Evolutionary conservation across 2,113 vertebrate genomes (phyloP), one percentile per base, ranked within the genome.

Genomic region (Ascaphus truei): DNA sequence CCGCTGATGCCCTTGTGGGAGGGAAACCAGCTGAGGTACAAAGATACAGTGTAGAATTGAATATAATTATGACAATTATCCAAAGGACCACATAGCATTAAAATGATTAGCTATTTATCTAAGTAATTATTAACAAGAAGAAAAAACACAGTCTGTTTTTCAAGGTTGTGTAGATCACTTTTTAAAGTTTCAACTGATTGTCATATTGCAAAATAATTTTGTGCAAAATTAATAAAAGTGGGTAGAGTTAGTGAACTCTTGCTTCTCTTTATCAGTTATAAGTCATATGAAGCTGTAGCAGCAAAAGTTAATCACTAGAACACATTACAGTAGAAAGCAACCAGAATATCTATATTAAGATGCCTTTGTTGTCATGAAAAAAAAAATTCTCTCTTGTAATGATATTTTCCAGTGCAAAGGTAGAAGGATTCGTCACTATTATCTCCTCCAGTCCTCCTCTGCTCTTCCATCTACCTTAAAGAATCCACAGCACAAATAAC

Each of bases 401-500:
- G 47, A 71, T 71, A 45, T 51, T 71, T 61, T 31, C 33, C 25
- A 71, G 57, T 41, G 56, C 67, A 71, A 60, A 71, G 67, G 57
- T 71, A 71, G 41, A 59, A 59, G 31, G 31, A 61, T 71, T 53
- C 45, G 51, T 51, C 56, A 61, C 43, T 51, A 71, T 71, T 71
- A 71, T 71, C 45, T 52, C 34, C 66, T 50, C 5, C 57, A 61
- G 33, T 52, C 34, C 66, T 50, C 5, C 57, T 58, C 23, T 26
- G 5, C 41, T 48, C 43, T 25, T 41, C 34, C 43, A 30, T 69
- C 67, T 60, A 51, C 45, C 67, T 71, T 39, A 61, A 47, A 71
- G n/a, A 41, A 60, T 61, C 45, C 30, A 71, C 67, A 39, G 57
- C 56, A 71, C 67, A 61, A 71, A 71, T 52, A 71, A 51, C 57